Conservation (phyloP, 1,140 invertebrate genomes). For the Diorhabda sublineata region DNA sequence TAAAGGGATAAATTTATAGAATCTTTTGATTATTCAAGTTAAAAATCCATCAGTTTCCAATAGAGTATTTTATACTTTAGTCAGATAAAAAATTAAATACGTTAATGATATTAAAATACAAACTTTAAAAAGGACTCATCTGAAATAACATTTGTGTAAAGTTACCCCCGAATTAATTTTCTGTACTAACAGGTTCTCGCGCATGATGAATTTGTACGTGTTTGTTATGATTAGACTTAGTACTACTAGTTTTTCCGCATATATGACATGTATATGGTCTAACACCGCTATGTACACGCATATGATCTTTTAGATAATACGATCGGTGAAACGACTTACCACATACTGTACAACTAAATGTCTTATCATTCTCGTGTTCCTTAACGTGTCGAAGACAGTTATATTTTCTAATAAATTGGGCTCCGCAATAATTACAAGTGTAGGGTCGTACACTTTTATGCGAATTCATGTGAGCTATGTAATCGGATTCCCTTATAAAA, state of each 20-base stretch:
- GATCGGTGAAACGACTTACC: slow-evolving; percentile 81
- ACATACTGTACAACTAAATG: slow-evolving; percentile 83
- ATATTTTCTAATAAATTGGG: slow-evolving; percentile 88
- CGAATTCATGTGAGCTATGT: slow-evolving; percentile 78
- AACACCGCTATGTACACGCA: slow-evolving; percentile 78
- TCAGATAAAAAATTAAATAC: too few species aligned
- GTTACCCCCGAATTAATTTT: slow-evolving; percentile 57
- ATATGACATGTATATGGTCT: slow-evolving; percentile 80
- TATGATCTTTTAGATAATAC: slow-evolving; percentile 83
- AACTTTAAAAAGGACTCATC: too few species aligned
- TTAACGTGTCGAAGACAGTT: slow-evolving; percentile 86
- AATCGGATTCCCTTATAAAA: slow-evolving; percentile 74
- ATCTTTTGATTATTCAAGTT: too few species aligned
- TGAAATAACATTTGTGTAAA: too few species aligned
- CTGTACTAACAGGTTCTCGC: slow-evolving; percentile 76
- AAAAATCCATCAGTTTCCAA: too few species aligned
- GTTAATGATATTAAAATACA: too few species aligned
- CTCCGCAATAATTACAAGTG: slow-evolving; percentile 89
- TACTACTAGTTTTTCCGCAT: slow-evolving; percentile 80
- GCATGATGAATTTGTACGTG: slow-evolving; percentile 85
- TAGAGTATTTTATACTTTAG: too few species aligned
- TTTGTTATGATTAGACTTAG: slow-evolving; percentile 85
- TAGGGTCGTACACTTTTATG: slow-evolving; percentile 77
- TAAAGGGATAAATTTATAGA: too few species aligned
- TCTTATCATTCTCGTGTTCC: slow-evolving; percentile 86